Percentiles rank a stretch among this genome's conserved stretches.
phyloP scores from a whole-genome alignment of 2,797 vertebrate species.

The Brotula barbata region DNA sequence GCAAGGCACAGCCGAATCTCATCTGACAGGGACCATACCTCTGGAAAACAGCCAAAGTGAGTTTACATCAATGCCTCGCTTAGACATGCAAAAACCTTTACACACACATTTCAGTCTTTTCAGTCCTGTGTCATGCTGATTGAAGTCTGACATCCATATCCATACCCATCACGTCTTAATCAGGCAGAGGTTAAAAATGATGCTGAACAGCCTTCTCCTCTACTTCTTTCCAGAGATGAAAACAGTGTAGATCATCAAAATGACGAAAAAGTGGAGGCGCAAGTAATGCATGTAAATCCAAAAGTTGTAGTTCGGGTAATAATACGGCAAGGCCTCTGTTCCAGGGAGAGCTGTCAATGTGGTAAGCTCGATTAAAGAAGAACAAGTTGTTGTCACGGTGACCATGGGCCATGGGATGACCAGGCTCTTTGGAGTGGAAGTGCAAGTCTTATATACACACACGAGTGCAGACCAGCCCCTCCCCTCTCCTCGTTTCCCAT shows the following conservation, averaged over 20 bases:
- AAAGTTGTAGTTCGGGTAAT: slow-evolving; percentile 14
- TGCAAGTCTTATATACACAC: slow-evolving; percentile 72
- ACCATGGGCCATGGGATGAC: slow-evolving; percentile 70
- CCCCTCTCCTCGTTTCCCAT: slow-evolving; percentile 68
- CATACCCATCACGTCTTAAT: slow-evolving; percentile 7
- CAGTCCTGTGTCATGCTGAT: neutral
- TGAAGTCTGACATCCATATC: neutral
- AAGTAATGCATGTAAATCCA: slow-evolving; percentile 39
- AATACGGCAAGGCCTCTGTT: slow-evolving; percentile 26
- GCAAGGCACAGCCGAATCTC: slow-evolving; percentile 19
- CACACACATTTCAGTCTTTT: neutral
- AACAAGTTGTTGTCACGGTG: slow-evolving; percentile 21
- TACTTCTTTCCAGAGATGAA: neutral
- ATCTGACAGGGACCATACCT: slow-evolving; percentile 34
- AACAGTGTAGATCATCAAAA: neutral
- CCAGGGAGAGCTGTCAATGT: slow-evolving; percentile 33
- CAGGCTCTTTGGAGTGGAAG: slow-evolving; percentile 74
- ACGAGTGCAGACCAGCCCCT: slow-evolving; percentile 30
- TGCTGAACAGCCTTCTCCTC: slow-evolving; percentile 13
- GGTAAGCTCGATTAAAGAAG: slow-evolving; percentile 1
- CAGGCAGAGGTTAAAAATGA: neutral
- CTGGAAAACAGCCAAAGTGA: slow-evolving; percentile 43
- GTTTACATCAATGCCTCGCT: slow-evolving; percentile 40
- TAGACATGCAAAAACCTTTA: neutral
- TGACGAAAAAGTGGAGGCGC: neutral